Conservation (phyloP, 92 coral and sea anemone genomes). For the Paragorgia papillata region DNA sequence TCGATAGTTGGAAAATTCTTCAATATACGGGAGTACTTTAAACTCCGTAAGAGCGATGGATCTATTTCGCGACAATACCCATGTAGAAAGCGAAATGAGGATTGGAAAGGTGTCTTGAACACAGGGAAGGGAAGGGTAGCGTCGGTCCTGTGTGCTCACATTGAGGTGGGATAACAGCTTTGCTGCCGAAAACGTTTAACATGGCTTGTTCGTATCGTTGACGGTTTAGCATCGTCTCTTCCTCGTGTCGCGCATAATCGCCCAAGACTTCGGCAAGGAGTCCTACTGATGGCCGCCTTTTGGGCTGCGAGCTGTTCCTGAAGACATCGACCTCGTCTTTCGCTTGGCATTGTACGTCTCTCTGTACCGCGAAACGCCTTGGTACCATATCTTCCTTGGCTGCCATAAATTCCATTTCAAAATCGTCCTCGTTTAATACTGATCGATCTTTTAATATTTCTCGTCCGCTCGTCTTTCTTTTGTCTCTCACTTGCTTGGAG, state of each 20-base stretch:
- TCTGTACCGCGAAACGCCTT: not conserved
- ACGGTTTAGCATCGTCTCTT: slow-evolving; percentile 29
- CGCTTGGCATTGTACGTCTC: not conserved
- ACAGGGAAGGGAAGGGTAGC: slow-evolving; percentile 23
- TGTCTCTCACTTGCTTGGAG: no score
- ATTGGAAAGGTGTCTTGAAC: slow-evolving; percentile 41
- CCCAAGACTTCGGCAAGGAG: slow-evolving; percentile 38
- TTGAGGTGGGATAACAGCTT: slow-evolving; percentile 31
- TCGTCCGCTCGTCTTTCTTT: no score
- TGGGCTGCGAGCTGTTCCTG: not conserved
- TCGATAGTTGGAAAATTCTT: no score
- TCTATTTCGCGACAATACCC: slow-evolving; percentile 30
- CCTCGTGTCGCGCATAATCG: slow-evolving; percentile 41
- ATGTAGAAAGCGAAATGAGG: slow-evolving; percentile 47
- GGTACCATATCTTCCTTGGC: no score
- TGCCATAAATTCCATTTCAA: no score
- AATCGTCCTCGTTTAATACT: no score
- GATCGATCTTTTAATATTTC: no score
- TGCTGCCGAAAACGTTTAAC: slow-evolving; percentile 43
- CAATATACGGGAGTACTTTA: no score
- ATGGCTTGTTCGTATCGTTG: slow-evolving; percentile 45
- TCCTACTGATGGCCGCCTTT: slow-evolving; percentile 18
- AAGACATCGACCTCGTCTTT: not conserved
- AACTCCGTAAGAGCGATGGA: no score
- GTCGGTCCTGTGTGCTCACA: slow-evolving; percentile 46